Base-by-base conservation (phyloP, 2,888 invertebrate species). In the Tinea pellionella region DNA sequence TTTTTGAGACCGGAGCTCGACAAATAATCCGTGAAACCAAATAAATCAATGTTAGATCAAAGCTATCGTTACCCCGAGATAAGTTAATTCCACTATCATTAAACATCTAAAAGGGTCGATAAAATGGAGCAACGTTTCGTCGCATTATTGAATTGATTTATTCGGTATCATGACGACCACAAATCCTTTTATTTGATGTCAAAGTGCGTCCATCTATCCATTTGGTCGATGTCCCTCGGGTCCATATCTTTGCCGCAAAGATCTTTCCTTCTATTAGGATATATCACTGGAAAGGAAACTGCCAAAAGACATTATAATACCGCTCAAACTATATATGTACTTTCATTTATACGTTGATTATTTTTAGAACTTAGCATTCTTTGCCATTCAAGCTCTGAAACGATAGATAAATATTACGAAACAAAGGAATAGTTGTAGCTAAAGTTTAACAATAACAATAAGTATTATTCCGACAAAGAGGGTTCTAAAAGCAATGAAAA, bases 121-220 rank as follows among this genome's bases (percentile, higher is more conserved):
- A 57, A 57, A 57, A 57, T 32, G 57, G 32, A 32, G n/a, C 57
- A 32, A 13, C 53, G 57, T 57, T 57, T 57, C 57, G 30, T 19
- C 57, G 32, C 19, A 57, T 57, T 57, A 57, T 57, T 57, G 57
- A 57, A 57, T 57, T 57, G 30, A 32, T 57, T 57, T 29, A 24
- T 32, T 57, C 57, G 15, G 30, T 32, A 57, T 57, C 57, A 57
- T 55, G 29, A 13, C 18, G 18, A 24, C 55, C 55, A 18, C 55
- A 32, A 57, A 57, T 57, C 57, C 57, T 57, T 57, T 57, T 57
- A 57, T 57, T 57, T 57, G 57, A 57, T 57, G 57, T 57, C 57
- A 57, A 57, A 57, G 57, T 30, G 32, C 57, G 32, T 57, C 57
- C 57, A 57, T 57, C 57, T 57, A 57, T 57, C 18, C 32, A 16